Percentiles rank a stretch among this genome's conserved stretches.
phyloP scores from a whole-genome alignment of 2,888 invertebrate species.

The Acleris literana region DNA sequence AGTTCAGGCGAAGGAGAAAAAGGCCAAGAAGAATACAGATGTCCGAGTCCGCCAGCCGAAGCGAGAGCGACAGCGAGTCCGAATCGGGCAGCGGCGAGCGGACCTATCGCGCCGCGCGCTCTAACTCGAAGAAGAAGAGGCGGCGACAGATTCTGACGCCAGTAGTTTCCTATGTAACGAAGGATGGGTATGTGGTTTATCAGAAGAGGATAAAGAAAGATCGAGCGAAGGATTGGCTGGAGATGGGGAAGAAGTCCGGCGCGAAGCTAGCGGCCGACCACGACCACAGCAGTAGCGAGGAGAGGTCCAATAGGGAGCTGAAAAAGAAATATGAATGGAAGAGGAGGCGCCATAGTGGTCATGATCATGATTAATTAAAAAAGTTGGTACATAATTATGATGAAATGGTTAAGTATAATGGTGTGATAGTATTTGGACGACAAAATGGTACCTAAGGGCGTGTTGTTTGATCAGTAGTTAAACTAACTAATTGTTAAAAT shows the following conservation, averaged over 20 bases:
- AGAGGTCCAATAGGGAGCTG: constrained; percentile 41
- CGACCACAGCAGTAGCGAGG: constrained; percentile 40
- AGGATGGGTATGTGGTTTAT: constrained; percentile 69
- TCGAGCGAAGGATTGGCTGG: constrained; percentile 68
- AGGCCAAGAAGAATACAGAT: constrained; percentile 42
- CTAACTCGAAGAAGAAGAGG: constrained; percentile 33
- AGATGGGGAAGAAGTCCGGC: constrained; percentile 44
- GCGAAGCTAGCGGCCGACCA: constrained; percentile 31
- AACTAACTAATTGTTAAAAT: too few relatives aligned
- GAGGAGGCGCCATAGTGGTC: constrained; percentile 37
- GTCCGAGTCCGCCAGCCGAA: constrained; percentile 37
- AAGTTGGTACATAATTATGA: too few relatives aligned
- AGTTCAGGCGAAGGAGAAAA: constrained; percentile 40
- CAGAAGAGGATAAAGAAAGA: constrained; percentile 72
- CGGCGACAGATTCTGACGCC: constrained; percentile 65
- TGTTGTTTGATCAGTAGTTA: too few relatives aligned
- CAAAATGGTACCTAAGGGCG: too few relatives aligned
- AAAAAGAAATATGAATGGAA: constrained; percentile 38
- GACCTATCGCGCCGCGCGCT: constrained; percentile 36
- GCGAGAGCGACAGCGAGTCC: constrained; percentile 37
- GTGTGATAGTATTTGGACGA: too few relatives aligned
- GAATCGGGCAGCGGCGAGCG: constrained; percentile 26
- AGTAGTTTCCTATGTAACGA: constrained; percentile 72
- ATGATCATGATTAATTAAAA: neutral
- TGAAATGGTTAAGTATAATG: too few relatives aligned